Percentiles rank a stretch among this genome's conserved stretches.
Evolutionary conservation across 2,113 vertebrate species (phyloP).

Genomic region (Malaclemys terrapin): DNA sequence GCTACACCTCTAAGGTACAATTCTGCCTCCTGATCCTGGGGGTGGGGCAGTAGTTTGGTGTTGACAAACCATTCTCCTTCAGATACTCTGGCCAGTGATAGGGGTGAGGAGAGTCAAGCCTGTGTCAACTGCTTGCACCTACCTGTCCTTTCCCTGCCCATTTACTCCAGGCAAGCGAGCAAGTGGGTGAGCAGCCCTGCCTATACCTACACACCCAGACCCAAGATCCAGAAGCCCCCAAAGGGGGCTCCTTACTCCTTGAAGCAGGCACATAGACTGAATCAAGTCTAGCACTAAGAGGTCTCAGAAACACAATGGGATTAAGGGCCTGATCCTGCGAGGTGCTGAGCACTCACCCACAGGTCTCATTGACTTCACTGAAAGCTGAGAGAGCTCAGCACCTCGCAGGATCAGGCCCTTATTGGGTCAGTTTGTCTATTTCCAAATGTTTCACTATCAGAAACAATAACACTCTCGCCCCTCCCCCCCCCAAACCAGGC

Average conservation of each 20-base stretch:
- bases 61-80: background rate
- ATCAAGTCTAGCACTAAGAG: background rate
- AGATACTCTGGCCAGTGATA: background rate
- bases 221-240: background rate
- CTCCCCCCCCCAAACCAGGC: no score
- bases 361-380: background rate
- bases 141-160: background rate
- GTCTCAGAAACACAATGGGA: background rate
- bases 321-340: background rate
- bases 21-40: background rate
- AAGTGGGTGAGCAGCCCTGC: background rate
- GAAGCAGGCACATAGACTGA: background rate
- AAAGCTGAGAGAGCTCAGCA: background rate
- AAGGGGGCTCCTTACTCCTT: background rate
- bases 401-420: background rate
- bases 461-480: no score
- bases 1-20: background rate
- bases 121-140: background rate
- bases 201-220: fast-evolving
- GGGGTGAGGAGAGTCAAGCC: no score
- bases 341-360: background rate
- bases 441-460: no score
- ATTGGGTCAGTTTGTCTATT: background rate
- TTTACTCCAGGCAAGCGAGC: background rate
- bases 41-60: background rate